Base-by-base conservation (phyloP, 2,888 invertebrate species). In the Acrobasis repandana region DNA sequence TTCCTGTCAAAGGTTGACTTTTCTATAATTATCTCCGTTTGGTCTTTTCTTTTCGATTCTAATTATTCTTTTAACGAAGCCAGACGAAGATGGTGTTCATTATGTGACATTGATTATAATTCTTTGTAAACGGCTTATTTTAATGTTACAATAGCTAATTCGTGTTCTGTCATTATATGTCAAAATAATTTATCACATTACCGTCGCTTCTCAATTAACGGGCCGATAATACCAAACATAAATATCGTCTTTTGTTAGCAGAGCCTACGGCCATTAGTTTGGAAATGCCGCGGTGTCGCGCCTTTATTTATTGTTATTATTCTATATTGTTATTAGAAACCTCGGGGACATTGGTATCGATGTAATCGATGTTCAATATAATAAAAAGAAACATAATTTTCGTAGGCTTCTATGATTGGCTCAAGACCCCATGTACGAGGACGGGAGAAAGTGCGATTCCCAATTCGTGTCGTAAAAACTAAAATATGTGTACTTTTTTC, bases 321-420 rank as follows among this genome's bases (percentile, higher is more conserved):
- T 52, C 38, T 38, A 43, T 54, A 54, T 54, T 54, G 20, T 38
- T 54, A 54, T 54, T 54, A 38, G 38, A 54, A 52, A 52, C 38
- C 54, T 38, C 4, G 14, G 54, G 54, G 20, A 43, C 54, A 20
- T 38, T 20, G 10, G 38, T 52, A 34, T 36, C 54, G 38, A 20
- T 54, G 16, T 38, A 38, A 51, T 51, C 11, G 16, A 33, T 9
- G 33, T 50, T 11, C 28, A 28, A n/a, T 28, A 50, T n/a, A 50
- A 28, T 14, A 50, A 20, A 28, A 20, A 50, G 28, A 50, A 28
- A 28, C 8, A 20, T 50, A 28, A 20, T 18, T 9, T 49, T 49
- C 4, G 9, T 8, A 18, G 11, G 20, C 3, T 20, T 49, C 10
- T 20, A 28, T 6, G 28, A 28, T 28, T 28, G 8, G 28, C 4